Evolutionary conservation across 2,888 invertebrate species (phyloP), one percentile per base, ranked within the genome.

Genomic region (Seira musarum): DNA sequence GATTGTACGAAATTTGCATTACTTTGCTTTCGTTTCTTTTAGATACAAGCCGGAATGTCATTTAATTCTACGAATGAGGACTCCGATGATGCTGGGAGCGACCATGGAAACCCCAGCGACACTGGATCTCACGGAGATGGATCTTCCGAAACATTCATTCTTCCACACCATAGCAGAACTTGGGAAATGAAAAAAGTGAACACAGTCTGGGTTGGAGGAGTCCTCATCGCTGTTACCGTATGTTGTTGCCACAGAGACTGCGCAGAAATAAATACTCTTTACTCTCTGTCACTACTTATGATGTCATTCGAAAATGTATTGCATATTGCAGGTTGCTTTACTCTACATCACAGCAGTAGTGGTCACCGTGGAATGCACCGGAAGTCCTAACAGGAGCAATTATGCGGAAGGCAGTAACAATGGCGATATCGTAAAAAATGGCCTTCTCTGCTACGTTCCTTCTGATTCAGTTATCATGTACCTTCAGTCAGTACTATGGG

Each of bases 401-500:
- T 5, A 8, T 5, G 40, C 6, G 13, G 13, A 8, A 5, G 13
- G 40, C 13, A 13, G 13, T 40, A 30, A 24, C 17, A 40, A 25
- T 13, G 40, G 30, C 35, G 30, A 68, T 24, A 35, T 49, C 19
- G 46, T 76, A 13, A 69, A 64, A 10, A 64, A 69, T 53, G 69
- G 64, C 17, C 13, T 49, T 8, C 21, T 79, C 1, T 83, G 83
- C 40, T 76, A 72, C 15, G 72, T 86, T n/a, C 83, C 90, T 78
- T 91, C 92, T 61, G 92, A 92, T 86, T 92, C 92, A 86, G 89
- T 91, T 75, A 89, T 92, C 88, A 89, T 92, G 25, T 92, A 92
- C 87, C 88, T 91, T 72, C 91, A 92, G 78, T 90, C 90, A 30
- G 89, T 89, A 15, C 90, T 91, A 82, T 92, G 92, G 92, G 89